Conservation (phyloP, 2,113 vertebrate genomes). For the Tamias sibiricus region DNA sequence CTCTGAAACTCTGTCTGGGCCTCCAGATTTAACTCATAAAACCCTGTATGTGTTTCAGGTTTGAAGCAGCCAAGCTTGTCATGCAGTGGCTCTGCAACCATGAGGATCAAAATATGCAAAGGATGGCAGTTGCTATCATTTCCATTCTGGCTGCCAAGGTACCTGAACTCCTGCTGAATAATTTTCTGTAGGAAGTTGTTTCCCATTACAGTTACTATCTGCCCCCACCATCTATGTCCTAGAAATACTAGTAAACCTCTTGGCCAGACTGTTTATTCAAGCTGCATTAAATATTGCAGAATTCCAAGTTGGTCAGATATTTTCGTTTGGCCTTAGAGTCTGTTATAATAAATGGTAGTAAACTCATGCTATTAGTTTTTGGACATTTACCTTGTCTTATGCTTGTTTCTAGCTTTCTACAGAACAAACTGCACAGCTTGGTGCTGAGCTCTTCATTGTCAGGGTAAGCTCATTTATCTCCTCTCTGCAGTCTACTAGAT, state of each 20-base stretch:
- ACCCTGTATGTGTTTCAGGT: slow-evolving; percentile 87
- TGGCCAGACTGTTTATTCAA: neutral
- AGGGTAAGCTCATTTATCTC: slow-evolving; percentile 87
- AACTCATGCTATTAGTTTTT: neutral
- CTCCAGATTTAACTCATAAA: slow-evolving; percentile 24
- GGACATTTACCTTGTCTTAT: slow-evolving; percentile 58
- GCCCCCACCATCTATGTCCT: neutral
- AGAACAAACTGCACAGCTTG: slow-evolving; percentile 98
- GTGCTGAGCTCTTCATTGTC: slow-evolving; percentile 97
- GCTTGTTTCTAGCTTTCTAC: slow-evolving; percentile 93
- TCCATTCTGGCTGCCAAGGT: slow-evolving; percentile 99
- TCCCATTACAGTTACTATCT: neutral
- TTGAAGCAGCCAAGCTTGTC: slow-evolving; percentile 98
- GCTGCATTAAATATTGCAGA: neutral
- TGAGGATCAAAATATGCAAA: slow-evolving; percentile 99
- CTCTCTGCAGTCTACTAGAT: neutral
- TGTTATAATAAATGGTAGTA: neutral
- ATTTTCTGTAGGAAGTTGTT: neutral
- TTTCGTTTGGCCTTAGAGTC: neutral
- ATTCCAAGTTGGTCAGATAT: neutral
- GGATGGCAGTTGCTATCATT: slow-evolving; percentile 99
- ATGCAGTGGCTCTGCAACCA: slow-evolving; percentile 99
- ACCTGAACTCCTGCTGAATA: neutral
- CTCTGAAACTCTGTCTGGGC: neutral
- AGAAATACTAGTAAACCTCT: neutral